phyloP scores from a whole-genome alignment of 1,140 invertebrate species.

The Drosophila tropicalis region DNA sequence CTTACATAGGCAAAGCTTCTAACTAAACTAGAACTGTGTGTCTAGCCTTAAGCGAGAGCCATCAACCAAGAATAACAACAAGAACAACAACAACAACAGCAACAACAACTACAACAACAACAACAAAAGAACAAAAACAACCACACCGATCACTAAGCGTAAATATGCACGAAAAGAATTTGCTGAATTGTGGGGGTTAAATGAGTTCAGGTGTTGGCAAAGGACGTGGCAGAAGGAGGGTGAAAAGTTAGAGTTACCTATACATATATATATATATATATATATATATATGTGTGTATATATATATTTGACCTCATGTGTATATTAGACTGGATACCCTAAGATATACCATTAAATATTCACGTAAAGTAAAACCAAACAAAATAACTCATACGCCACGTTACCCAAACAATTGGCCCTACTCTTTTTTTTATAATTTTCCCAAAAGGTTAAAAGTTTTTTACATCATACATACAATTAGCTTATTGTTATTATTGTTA shows the following conservation, averaged over 20 bases:
- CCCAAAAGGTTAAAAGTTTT: not conserved
- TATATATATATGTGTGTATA: no score
- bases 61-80: conserved; percentile 60
- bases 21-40: conserved; percentile 33
- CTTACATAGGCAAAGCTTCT: conserved; percentile 67
- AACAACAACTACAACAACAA: conserved; percentile 21
- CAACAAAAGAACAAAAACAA: conserved; percentile 50
- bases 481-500: no score
- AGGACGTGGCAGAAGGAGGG: not conserved
- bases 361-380: not conserved
- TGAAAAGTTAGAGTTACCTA: not conserved
- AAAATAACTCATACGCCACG: conserved; percentile 6
- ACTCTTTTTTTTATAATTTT: not conserved
- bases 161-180: conserved; percentile 24
- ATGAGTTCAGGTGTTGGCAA: conserved; percentile 3
- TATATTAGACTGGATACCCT: not conserved
- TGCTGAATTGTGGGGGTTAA: conserved; percentile 36
- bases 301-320: conserved; percentile 6
- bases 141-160: conserved; percentile 58
- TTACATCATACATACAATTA: no score
- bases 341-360: not conserved
- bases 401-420: not conserved
- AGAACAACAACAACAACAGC: conserved; percentile 38
- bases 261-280: no score
- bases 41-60: conserved; percentile 51